Percentiles rank a stretch among this genome's conserved stretches.
Evolutionary conservation across 2,888 invertebrate species (phyloP).

Genomic region (Adineta ricciae): DNA sequence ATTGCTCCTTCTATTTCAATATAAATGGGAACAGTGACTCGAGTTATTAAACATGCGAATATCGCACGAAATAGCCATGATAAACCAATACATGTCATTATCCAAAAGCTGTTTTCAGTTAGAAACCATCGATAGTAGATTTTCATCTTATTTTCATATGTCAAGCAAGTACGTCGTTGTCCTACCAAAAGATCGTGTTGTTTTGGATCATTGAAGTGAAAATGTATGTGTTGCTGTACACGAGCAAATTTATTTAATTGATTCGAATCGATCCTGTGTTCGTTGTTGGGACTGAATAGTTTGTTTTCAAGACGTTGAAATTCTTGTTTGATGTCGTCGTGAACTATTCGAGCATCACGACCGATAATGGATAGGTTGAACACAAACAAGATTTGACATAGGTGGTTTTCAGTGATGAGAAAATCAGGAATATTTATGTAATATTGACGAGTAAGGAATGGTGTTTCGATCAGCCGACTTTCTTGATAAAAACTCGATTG

Average conservation of each 20-base stretch:
- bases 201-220: not conserved
- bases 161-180: not conserved
- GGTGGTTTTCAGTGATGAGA: not conserved
- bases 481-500: not conserved
- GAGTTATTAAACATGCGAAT: not conserved
- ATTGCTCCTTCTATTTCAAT: not conserved
- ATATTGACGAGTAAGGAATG: not conserved
- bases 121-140: not conserved
- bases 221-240: not conserved
- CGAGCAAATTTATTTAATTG: not conserved
- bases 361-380: not conserved
- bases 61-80: conserved; percentile 4
- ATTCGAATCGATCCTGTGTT: not conserved
- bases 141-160: not conserved
- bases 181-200: not conserved
- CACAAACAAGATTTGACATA: not conserved
- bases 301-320: conserved; percentile 6
- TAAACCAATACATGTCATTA: not conserved
- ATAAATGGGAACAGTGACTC: not conserved
- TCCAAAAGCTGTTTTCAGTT: conserved; percentile 8
- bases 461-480: not conserved
- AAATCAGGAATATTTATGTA: not conserved
- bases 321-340: not conserved
- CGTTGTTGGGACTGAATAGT: not conserved
- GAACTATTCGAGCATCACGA: not conserved